Conservation (phyloP, 2,113 vertebrate species). For the Thalassoma bifasciatum region DNA sequence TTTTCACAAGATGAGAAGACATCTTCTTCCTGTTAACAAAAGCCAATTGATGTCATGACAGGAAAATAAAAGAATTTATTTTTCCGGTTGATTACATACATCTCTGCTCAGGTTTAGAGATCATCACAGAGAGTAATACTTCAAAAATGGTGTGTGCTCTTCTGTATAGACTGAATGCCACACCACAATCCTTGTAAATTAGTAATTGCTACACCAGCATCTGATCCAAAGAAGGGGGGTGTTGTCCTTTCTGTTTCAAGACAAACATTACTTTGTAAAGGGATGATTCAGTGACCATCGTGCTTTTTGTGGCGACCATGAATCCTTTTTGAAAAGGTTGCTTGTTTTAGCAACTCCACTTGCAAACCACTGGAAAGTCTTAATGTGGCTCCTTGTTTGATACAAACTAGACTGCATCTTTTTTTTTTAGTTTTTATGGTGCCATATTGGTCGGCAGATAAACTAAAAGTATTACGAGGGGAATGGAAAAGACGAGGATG, state of each 20-base stretch:
- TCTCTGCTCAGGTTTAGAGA: slow-evolving; percentile 3
- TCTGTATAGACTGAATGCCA: slow-evolving; percentile 31
- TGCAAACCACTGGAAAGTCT: slow-evolving; percentile 57
- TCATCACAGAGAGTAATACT: slow-evolving; percentile 47
- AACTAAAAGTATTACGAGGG: slow-evolving; percentile 22
- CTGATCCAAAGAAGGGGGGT: slow-evolving; percentile 29
- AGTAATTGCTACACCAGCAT: slow-evolving; percentile 34
- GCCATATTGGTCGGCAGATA: slow-evolving; percentile 32
- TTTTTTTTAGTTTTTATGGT: slow-evolving; percentile 46
- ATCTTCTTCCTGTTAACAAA: slow-evolving; percentile 2
- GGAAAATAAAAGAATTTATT: slow-evolving; percentile 20
- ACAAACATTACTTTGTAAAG: slow-evolving; percentile 30
- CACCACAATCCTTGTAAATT: slow-evolving; percentile 28
- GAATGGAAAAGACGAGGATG: slow-evolving; percentile 32
- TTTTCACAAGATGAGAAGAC: neutral
- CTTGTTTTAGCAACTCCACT: slow-evolving; percentile 60
- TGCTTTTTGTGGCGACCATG: slow-evolving; percentile 48
- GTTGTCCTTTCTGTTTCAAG: slow-evolving; percentile 22
- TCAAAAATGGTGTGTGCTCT: slow-evolving; percentile 27
- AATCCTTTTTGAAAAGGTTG: slow-evolving; percentile 50
- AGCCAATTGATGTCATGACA: slow-evolving; percentile 4
- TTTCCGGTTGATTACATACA: slow-evolving; percentile 22
- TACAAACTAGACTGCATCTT: slow-evolving; percentile 40
- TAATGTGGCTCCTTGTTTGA: slow-evolving; percentile 60
- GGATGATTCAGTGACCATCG: slow-evolving; percentile 51